Evolutionary conservation across 2,797 vertebrate genomes (phyloP).

Genomic region (Ciconia nigra): DNA sequence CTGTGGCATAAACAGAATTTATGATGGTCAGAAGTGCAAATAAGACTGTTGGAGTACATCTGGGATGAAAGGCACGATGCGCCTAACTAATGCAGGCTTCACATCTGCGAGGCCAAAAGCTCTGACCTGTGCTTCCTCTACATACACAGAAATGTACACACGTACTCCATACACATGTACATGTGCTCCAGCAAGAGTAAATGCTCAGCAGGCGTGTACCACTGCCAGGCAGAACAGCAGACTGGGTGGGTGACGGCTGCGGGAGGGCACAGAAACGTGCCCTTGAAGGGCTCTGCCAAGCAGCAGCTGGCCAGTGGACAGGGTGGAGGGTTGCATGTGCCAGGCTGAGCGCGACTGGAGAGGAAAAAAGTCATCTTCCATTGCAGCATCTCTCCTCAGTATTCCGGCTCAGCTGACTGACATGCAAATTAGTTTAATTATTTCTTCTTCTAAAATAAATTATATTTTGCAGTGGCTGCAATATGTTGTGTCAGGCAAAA

Average conservation of each 20-base stretch:
- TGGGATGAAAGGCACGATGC: background rate
- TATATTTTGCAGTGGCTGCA: conserved; percentile 85
- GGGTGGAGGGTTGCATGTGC: accelerated
- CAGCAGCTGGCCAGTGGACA: accelerated
- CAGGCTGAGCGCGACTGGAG: background rate
- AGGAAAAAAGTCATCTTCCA: background rate
- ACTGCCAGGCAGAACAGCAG: background rate
- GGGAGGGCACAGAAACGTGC: background rate
- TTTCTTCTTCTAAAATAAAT: conserved; percentile 86
- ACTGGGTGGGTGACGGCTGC: accelerated
- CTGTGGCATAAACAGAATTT: background rate
- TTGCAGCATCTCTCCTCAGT: background rate
- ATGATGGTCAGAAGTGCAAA: background rate
- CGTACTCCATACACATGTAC: accelerated
- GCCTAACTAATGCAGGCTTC: background rate
- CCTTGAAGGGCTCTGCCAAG: background rate
- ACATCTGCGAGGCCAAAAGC: background rate
- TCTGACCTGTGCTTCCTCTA: background rate
- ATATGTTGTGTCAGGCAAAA: conserved; percentile 85
- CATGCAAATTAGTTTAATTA: conserved; percentile 86
- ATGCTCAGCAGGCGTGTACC: background rate
- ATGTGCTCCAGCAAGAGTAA: background rate
- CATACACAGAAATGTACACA: accelerated
- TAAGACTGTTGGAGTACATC: background rate
- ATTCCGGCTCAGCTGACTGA: conserved; percentile 79